Evolutionary conservation across 2,113 vertebrate genomes (phyloP), one percentile per base, ranked within the genome.

Genomic region (Pycnonotus jocosus): DNA sequence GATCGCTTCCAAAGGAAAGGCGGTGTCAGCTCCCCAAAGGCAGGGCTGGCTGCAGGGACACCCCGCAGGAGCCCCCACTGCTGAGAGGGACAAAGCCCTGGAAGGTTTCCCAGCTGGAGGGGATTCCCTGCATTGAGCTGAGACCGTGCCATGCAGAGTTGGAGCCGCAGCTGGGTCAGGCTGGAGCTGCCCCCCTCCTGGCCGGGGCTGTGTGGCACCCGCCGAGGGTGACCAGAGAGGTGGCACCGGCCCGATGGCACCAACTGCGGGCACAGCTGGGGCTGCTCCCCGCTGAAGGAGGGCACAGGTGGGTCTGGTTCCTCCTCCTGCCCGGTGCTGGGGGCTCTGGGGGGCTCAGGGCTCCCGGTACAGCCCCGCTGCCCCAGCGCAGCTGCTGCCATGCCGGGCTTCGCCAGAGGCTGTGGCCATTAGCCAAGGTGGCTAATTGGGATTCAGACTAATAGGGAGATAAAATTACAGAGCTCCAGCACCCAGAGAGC

Each of bases 51-150:
- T 58, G 66, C 48, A 18, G 51, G 48, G 71, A 18, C 13, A 4
- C 31, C 35, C 53, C 5, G 30, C 48, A 4, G 74, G 66, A 9
- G 2, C 33, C 30, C 47, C 70, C 15, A 0, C 3, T 51, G 54
- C 73, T 24, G 58, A 3, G 5, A 1, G 0, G 0, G 2, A 11
- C 22, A 3, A 16, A 20, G 20, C 35, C 28, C 57, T 9, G 76
- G 57, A 9, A n/a, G 38, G 14, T 54, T 38, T 76, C 13, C 38
- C 44, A 15, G 4, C 35, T 10, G 66, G 15, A 42, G 51, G 37
- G 74, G n/a, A 21, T 71, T 50, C 40, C 66, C 42, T 37, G 86
- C 12, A 4, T 9, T n/a, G 35, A 33, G 42, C 35, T 1, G n/a
- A 65, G n/a, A 11, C 30, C 22, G 0, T 25, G 16, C 2, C 48